Evolutionary conservation across 2,888 invertebrate genomes (phyloP), one percentile per base, ranked within the genome.

Genomic region (Gari tellinella): DNA sequence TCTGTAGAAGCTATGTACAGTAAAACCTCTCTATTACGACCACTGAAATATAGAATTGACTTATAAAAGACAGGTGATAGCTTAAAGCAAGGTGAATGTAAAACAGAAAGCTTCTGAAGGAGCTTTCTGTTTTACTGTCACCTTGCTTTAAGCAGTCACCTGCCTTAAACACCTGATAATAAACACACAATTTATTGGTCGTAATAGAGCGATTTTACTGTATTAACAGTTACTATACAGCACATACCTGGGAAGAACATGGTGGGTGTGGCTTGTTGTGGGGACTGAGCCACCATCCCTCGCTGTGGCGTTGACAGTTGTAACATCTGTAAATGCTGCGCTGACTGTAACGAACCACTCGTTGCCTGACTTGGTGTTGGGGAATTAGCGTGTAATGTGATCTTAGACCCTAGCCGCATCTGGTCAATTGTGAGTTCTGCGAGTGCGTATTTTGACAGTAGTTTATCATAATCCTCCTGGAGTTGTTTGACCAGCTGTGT

Each of bases 341-440:
- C 69, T 1, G 77, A 76, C 43, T 82, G 81, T 43, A 86, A 53
- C 19, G 81, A 78, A 14, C 86, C 87, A 14, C 81, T 74, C 15
- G 72, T 85, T 12, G 83, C 83, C 58, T 86, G 88, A 67, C 74
- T 76, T 0, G 90, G 89, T 8, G 87, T 86, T 7, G 90, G 89
- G 5, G 89, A 86, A 62, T 88, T 86, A 0, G 88, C 72, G 63
- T 90, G 86, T n/a, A 91, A 66, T 1, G 82, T 87, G 43, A 91
- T 87, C 62, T 88, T 89, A 19, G 90, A 89, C 15, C 90, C 91
- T n/a, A 91, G 80, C 45, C 91, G 72, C 73, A 91, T 83, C 63
- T 91, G 90, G 72, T 92, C 92, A 48, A 92, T 92, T 17, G 90
- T 91, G n/a, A 91, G 86, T 66, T 92, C 92, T 0, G 92, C 92